Base-by-base conservation (phyloP, 2,113 vertebrate genomes). In the Vanacampus margaritifer region DNA sequence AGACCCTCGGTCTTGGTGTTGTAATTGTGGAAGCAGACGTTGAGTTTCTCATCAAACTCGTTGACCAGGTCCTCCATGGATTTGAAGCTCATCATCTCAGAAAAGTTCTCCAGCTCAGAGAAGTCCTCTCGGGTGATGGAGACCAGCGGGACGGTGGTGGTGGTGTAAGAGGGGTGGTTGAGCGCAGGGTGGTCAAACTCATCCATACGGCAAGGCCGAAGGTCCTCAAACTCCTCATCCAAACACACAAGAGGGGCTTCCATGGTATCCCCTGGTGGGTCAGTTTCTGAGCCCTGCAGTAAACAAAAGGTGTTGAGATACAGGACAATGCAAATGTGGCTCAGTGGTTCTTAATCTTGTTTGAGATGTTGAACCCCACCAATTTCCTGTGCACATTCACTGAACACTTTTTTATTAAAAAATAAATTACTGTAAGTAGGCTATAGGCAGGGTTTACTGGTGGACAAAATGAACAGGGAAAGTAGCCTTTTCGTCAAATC, bases 1-100 rank as follows among this genome's bases (percentile, higher is more conserved):
- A 97, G 88, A 69, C 84, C 94, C 78, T 96, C 95, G 0, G 95
- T 97, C 90, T 96, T 95, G 84, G 94, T 93, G 76, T 97, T 95
- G 89, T 96, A 96, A 84, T 97, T 97, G 80, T 95, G 94, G 86
- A 97, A 97, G 80, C 95, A 97, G 73, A 96, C 94, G 12, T 95
- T 95, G 73, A 97, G 94, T 89, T 97, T 96, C 89, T 97, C 95
- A 1, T 97, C 95, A 68, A 97, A 97, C 69, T 96, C 95, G 13
- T 96, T 96, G 74, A 97, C 95, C 57, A 97, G 92, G 77, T 97
- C 95, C 84, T 97, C 95, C 95, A 97, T 97, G 51, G 95, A 97
- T 89, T 97, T 95, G 90, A 97, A 97, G 86, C 95, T 97, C 91
- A 97, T 96, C 83, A 96, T 96, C 89, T 96, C 95, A 0, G 94